Evolutionary conservation across 2,797 vertebrate genomes (phyloP), one percentile per base, ranked within the genome.

Genomic region (Leuciscus waleckii): DNA sequence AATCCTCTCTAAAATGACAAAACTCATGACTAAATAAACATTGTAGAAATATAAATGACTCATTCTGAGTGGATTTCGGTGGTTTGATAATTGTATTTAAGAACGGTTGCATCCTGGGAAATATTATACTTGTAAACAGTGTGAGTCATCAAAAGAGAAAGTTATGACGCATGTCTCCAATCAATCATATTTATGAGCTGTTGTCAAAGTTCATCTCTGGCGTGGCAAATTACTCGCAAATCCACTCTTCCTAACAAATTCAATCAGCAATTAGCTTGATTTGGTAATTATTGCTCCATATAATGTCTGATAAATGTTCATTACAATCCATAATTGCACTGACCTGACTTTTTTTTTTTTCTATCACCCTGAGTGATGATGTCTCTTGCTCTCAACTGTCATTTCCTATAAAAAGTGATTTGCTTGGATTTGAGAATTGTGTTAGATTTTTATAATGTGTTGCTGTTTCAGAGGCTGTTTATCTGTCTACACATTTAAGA

Each of bases 261-360:
- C 93, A 92, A 89, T 88, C 90, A 92, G 92, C 93, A 94, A 94
- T 94, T 94, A 94, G 67, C 83, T 91, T 93, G 93, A 95, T 94
- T 94, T 93, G 91, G 92, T 92, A 94, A 95, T 94, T 94, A 94
- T 90, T 90, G 88, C 88, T 85, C 89, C 87, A 89, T 84, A 76
- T 88, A 89, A 92, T 90, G 90, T 90, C 91, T 92, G 90, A 90
- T 91, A 49, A 88, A 88, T 90, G 86, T 94, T 95, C 93, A 95
- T 95, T 95, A 94, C 91, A 94, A 91, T 91, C 91, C 91, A 90
- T 95, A 94, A 95, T 95, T 95, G 93, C 93, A 91, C 92, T 90
- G 90, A 85, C 91, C 91, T 93, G 93, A 95, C 93, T 93, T 91
- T 91, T 90, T 91, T 90, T 92, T 92, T 91, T 93, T 92, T 90